Evolutionary conservation across 2,888 invertebrate species (phyloP).

Genomic region (Oxytorus armatus): DNA sequence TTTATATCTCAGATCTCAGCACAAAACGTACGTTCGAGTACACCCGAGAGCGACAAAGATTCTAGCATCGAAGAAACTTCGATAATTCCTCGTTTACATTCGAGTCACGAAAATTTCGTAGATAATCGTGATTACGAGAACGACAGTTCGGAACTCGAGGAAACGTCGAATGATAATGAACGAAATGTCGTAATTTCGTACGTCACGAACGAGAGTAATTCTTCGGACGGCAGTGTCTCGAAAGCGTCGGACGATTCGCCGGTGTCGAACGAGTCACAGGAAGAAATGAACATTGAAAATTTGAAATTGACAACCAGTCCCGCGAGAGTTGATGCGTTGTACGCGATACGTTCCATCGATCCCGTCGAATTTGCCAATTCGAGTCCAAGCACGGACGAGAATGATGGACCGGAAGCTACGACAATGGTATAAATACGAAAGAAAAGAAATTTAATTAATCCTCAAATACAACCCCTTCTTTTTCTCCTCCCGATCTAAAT

Average conservation of each 20-base stretch:
- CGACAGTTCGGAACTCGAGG: slow-evolving; percentile 65
- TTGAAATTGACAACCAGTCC: slow-evolving; percentile 48
- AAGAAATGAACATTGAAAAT: slow-evolving; percentile 47
- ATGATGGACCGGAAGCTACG: slow-evolving; percentile 59
- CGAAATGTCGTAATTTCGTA: slow-evolving; percentile 60
- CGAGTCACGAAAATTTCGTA: slow-evolving; percentile 52
- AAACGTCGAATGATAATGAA: slow-evolving; percentile 31
- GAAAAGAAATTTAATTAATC: neutral
- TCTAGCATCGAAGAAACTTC: slow-evolving; percentile 73
- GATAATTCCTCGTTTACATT: slow-evolving; percentile 36
- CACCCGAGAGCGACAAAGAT: slow-evolving; percentile 69
- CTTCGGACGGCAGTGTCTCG: slow-evolving; percentile 63
- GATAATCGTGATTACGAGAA: slow-evolving; percentile 51
- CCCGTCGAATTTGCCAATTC: slow-evolving; percentile 60
- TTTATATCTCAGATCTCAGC: slow-evolving; percentile 44
- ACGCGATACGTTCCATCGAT: slow-evolving; percentile 51
- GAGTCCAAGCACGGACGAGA: slow-evolving; percentile 60
- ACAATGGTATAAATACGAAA: slow-evolving; percentile 50
- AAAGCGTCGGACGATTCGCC: slow-evolving; percentile 60
- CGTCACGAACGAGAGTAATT: slow-evolving; percentile 64
- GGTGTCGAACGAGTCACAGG: slow-evolving; percentile 59
- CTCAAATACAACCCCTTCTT: no score
- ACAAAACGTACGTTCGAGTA: slow-evolving; percentile 19
- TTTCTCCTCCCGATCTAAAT: no score
- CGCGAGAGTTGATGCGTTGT: slow-evolving; percentile 54